Percentiles rank a stretch among this genome's conserved stretches.
Conservation (phyloP, 2,113 vertebrate species). For the Corythornis vintsioides region DNA sequence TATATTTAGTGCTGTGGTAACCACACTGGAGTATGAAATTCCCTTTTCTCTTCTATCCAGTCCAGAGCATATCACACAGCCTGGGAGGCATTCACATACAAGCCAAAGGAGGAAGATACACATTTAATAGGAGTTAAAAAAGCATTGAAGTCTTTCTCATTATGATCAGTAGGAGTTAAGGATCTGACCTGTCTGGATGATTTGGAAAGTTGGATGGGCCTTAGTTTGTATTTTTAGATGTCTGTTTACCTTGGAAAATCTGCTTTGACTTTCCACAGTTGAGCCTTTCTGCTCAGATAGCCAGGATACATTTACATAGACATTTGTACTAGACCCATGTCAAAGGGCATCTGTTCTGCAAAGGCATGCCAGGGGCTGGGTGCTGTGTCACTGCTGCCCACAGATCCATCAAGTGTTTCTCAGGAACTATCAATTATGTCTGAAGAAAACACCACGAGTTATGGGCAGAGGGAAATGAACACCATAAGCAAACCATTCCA, state of each 20-base stretch:
- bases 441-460: not conserved
- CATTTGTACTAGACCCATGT: not conserved
- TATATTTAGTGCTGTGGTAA: not conserved
- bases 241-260: not conserved
- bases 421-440: not conserved
- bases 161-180: not conserved
- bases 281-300: not conserved
- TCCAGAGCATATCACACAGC: not conserved
- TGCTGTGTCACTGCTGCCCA: not conserved
- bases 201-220: not conserved
- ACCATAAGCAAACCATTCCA: not conserved
- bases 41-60: not conserved
- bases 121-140: not conserved
- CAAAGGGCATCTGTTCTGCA: not conserved
- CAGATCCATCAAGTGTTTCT: not conserved
- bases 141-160: not conserved
- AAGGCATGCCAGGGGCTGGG: fast-evolving
- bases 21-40: not conserved
- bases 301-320: not conserved
- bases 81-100: not conserved
- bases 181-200: not conserved
- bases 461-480: not conserved
- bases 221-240: not conserved
- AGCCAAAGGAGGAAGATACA: not conserved
- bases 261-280: not conserved